Evolutionary conservation across 2,888 invertebrate species (phyloP).

Genomic region (Xylophagus ater): DNA sequence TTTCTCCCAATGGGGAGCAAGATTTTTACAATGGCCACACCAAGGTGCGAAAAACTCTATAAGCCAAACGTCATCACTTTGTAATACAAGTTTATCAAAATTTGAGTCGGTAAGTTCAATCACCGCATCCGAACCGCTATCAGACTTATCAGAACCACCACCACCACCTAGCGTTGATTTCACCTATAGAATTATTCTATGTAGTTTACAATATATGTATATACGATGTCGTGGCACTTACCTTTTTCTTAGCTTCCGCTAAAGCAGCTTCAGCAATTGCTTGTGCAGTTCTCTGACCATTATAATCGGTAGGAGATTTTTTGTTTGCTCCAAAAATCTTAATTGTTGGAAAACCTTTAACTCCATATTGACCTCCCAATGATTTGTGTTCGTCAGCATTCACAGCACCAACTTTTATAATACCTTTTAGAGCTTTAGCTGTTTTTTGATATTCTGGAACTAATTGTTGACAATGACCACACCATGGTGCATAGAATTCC

Average conservation of each 20-base stretch:
- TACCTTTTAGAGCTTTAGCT: slow-evolving; percentile 85
- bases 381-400: slow-evolving; percentile 84
- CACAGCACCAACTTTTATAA: slow-evolving; percentile 88
- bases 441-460: slow-evolving; percentile 91
- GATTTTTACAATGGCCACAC: slow-evolving; percentile 94
- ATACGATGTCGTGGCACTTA: slow-evolving; percentile 30
- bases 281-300: slow-evolving; percentile 74
- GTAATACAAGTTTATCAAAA: slow-evolving; percentile 82
- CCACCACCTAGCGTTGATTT: slow-evolving; percentile 16
- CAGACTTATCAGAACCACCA: slow-evolving; percentile 18
- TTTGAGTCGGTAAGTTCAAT: slow-evolving; percentile 91
- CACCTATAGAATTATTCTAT: slow-evolving; percentile 6
- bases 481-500: slow-evolving; percentile 85
- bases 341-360: slow-evolving; percentile 90
- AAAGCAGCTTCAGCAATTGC: slow-evolving; percentile 76
- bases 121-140: slow-evolving; percentile 41
- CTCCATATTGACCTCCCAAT: slow-evolving; percentile 65
- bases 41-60: slow-evolving; percentile 97
- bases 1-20: slow-evolving; percentile 92
- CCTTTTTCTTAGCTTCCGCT: slow-evolving; percentile 64
- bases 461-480: slow-evolving; percentile 79
- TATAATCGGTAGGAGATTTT: slow-evolving; percentile 69
- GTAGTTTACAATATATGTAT: no score
- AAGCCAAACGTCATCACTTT: slow-evolving; percentile 92
- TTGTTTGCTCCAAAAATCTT: slow-evolving; percentile 87